phyloP scores from a whole-genome alignment of 2,888 invertebrate genomes.

The Deilephila porcellus region DNA sequence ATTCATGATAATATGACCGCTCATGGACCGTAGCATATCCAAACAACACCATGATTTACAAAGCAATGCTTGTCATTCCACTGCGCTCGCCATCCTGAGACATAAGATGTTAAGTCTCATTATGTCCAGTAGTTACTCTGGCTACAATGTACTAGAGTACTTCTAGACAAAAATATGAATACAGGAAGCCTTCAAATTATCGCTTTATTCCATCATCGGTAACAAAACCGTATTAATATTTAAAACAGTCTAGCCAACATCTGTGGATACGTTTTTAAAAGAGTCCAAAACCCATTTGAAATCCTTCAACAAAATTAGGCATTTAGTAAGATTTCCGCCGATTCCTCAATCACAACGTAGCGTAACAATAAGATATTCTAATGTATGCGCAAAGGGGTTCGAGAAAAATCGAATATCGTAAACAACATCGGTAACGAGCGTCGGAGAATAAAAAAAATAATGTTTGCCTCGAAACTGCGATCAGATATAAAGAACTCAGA shows the following conservation, averaged over 20 bases:
- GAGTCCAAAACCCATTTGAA: constrained; percentile 1
- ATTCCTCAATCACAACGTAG: constrained; percentile 18
- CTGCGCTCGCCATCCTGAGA: no score
- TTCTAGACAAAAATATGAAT: no score
- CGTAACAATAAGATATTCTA: constrained; percentile 31
- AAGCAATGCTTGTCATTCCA: no score
- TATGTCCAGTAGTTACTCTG: no score
- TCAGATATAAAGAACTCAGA: constrained; percentile 42
- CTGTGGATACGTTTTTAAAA: neutral
- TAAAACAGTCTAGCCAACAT: neutral
- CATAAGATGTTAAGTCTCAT: no score
- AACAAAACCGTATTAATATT: neutral
- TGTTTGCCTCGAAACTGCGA: constrained; percentile 21
- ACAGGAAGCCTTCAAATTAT: no score
- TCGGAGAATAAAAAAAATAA: constrained; percentile 16
- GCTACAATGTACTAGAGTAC: no score
- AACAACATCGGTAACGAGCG: constrained; percentile 42
- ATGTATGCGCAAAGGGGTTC: constrained; percentile 53
- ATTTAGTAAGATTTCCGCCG: constrained; percentile 1
- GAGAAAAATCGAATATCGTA: constrained; percentile 45
- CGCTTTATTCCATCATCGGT: neutral
- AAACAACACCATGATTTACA: no score
- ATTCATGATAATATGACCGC: no score
- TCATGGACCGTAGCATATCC: no score
- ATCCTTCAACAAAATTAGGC: constrained; percentile 11